These are phyloP conservation scores for Drosophila differens DNA, from an alignment of 2,888 invertebrate species.

Conservation along the genomic window DNA sequence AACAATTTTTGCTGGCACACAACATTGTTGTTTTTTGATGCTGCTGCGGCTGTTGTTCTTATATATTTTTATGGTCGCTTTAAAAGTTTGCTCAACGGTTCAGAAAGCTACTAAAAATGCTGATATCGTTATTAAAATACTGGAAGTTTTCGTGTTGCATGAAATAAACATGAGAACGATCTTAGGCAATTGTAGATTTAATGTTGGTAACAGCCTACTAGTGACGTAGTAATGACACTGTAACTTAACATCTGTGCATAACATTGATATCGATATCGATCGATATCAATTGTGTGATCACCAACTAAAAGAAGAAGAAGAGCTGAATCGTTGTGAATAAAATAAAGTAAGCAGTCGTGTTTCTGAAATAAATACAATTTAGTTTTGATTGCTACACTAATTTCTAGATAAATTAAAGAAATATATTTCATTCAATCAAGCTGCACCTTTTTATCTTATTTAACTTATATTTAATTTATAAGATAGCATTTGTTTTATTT, in stretches of 20 bases:
- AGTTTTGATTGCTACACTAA: neutral
- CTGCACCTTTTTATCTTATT: neutral
- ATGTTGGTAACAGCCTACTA: neutral
- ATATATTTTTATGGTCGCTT: conserved; percentile 43
- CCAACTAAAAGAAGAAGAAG: neutral
- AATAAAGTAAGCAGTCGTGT: accelerated
- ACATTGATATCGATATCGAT: neutral
- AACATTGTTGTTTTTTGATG: conserved; percentile 12
- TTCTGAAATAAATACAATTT: neutral
- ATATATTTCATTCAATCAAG: neutral
- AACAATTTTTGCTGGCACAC: conserved; percentile 53
- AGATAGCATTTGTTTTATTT: neutral
- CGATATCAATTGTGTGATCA: neutral
- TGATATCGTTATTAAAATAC: neutral
- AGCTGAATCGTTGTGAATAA: neutral
- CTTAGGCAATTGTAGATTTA: neutral
- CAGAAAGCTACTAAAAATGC: conserved; percentile 10
- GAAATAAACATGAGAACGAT: neutral
- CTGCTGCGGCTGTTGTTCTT: conserved; percentile 10
- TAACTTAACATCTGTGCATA: neutral
- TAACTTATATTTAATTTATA: neutral
- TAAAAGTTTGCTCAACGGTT: conserved; percentile 39
- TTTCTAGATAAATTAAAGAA: neutral
- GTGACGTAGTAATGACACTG: neutral
- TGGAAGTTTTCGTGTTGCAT: neutral